phyloP scores from a whole-genome alignment of 30 jellyfish, hydroid and myxozoan species.

The Sanderia malayensis region DNA sequence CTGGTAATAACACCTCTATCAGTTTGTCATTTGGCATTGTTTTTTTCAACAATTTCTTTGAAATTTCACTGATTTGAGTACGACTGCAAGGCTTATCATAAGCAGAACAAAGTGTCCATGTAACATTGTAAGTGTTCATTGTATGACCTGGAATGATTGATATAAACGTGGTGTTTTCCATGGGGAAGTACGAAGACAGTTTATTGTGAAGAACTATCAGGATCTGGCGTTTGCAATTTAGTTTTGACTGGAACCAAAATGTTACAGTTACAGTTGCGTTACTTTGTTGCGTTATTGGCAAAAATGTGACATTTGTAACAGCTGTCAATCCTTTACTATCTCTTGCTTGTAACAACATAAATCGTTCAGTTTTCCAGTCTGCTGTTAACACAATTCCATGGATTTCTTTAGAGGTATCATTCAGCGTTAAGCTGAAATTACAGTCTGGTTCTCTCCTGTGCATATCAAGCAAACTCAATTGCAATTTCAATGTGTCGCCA shows the following conservation, averaged over 20 bases:
- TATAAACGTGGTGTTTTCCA: constrained; percentile 2
- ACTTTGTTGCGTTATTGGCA: not conserved
- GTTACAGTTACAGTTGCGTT: constrained; percentile 22
- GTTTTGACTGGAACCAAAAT: not conserved
- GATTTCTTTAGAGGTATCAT: constrained; percentile 29
- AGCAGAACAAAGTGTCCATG: constrained; percentile 51
- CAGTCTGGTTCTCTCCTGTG: constrained; percentile 19
- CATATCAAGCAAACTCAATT: not conserved
- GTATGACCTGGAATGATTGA: not conserved
- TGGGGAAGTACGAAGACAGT: constrained; percentile 10
- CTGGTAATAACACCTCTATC: not conserved
- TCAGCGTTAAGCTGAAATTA: constrained; percentile 22
- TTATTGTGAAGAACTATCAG: not conserved
- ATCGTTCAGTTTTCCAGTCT: not conserved
- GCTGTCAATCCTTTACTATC: constrained; percentile 50
- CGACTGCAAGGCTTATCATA: constrained; percentile 2
- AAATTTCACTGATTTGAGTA: not conserved
- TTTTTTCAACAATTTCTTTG: not conserved
- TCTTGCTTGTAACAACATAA: constrained; percentile 19
- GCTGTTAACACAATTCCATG: constrained; percentile 2
- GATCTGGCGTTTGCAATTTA: not conserved
- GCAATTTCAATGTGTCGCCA: constrained; percentile 33
- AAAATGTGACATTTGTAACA: constrained; percentile 10
- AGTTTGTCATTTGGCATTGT: not conserved
- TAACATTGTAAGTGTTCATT: not conserved